Evolutionary conservation across 2,797 vertebrate genomes (phyloP).

Genomic region (Xerus rutilus): DNA sequence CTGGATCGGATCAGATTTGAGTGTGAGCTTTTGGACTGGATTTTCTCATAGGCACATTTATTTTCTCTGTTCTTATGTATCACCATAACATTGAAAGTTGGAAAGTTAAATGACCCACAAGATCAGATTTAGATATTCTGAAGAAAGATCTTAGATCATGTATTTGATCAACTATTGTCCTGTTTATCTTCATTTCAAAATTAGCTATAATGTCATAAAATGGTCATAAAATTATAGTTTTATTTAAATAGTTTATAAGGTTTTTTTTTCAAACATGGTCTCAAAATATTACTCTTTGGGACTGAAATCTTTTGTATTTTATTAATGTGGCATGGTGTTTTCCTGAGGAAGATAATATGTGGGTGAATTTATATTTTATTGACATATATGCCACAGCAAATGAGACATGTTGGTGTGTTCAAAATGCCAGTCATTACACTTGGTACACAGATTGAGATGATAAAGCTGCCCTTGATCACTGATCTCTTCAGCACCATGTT

Average conservation of each 20-base stretch:
- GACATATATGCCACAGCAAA: background rate
- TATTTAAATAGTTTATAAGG: background rate
- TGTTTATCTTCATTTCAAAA: conserved; percentile 45
- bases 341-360: background rate
- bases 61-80: conserved; percentile 9
- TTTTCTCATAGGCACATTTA: background rate
- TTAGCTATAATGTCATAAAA: background rate
- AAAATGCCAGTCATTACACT: background rate
- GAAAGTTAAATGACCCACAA: background rate
- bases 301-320: conserved; percentile 37
- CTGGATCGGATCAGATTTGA: conserved; percentile 26
- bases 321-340: background rate
- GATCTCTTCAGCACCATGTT: background rate
- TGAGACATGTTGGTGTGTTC: background rate
- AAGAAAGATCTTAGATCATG: conserved; percentile 10
- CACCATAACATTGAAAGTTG: background rate
- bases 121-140: background rate
- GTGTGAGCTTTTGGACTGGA: background rate
- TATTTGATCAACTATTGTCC: background rate
- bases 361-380: conserved; percentile 35
- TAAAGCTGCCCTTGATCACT: background rate
- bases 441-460: too few relatives aligned
- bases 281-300: conserved; percentile 24
- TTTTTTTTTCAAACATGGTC: background rate
- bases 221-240: conserved; percentile 2